Percentiles rank a stretch among this genome's conserved stretches.
Conservation (phyloP, 2,797 vertebrate genomes). For the Glossophaga mutica region DNA sequence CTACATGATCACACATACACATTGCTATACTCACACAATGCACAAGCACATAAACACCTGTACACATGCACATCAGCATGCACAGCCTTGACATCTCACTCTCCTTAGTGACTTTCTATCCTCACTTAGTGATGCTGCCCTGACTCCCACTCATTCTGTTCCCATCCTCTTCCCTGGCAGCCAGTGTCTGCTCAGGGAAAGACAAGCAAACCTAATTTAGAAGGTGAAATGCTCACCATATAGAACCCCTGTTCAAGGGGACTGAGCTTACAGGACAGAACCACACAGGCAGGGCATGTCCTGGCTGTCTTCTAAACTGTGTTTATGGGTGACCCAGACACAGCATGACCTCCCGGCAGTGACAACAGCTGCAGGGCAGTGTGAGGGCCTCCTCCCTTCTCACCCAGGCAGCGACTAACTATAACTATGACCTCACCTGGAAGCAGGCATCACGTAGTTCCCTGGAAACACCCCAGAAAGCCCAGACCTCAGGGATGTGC, state of each 20-base stretch:
- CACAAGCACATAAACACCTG: not conserved
- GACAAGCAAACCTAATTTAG: not conserved
- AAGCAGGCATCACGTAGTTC: constrained; percentile 98
- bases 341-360: not conserved
- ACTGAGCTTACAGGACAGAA: not conserved
- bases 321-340: not conserved
- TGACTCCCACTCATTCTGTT: not conserved
- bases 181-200: not conserved
- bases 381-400: not conserved
- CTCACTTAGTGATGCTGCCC: not conserved
- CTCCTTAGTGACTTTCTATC: not conserved
- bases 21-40: not conserved
- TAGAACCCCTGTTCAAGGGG: not conserved
- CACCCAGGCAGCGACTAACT: not conserved
- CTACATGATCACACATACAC: not conserved
- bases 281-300: not conserved
- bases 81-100: not conserved
- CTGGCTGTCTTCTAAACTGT: not conserved
- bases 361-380: rapidly evolving
- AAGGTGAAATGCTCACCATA: not conserved
- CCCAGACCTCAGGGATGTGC: constrained; percentile 92
- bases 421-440: constrained; percentile 83
- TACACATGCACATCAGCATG: not conserved
- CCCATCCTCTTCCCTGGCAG: no score
- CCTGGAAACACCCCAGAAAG: constrained; percentile 97